phyloP scores from a whole-genome alignment of 2,888 invertebrate genomes.

The Amphipyra tragopoginis region DNA sequence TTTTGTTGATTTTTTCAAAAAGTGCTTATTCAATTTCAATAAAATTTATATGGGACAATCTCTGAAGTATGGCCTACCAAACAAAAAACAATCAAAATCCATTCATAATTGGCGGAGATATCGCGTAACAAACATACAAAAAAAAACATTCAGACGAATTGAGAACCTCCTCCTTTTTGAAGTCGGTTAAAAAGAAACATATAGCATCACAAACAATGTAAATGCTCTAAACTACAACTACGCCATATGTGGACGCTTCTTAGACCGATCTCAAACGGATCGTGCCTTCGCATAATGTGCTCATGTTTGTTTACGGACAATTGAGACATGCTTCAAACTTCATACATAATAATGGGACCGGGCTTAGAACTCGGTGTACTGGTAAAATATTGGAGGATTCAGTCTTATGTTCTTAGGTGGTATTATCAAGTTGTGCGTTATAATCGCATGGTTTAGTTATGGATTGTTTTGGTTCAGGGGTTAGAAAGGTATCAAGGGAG shows the following conservation, averaged over 20 bases:
- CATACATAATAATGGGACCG: constrained; percentile 65
- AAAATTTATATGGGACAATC: too few relatives aligned
- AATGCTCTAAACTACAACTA: background rate
- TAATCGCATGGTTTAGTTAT: constrained; percentile 57
- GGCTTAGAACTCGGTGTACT: constrained; percentile 66
- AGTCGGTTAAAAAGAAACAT: too few relatives aligned
- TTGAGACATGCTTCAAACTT: constrained; percentile 70
- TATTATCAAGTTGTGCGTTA: constrained; percentile 57
- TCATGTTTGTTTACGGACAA: constrained; percentile 63
- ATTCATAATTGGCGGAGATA: too few relatives aligned
- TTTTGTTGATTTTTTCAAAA: too few relatives aligned
- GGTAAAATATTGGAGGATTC: constrained; percentile 64
- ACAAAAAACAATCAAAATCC: too few relatives aligned
- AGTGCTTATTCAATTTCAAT: too few relatives aligned
- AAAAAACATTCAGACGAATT: too few relatives aligned
- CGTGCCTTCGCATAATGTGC: constrained; percentile 65
- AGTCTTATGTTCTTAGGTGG: constrained; percentile 62
- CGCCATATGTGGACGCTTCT: constrained; percentile 37
- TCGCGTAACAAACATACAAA: too few relatives aligned
- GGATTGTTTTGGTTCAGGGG: constrained; percentile 42
- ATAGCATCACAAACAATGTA: background rate
- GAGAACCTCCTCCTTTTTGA: too few relatives aligned
- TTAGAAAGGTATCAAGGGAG: background rate
- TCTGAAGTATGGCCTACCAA: too few relatives aligned
- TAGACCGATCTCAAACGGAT: constrained; percentile 45